A percentile compares a stretch with the other conserved stretches of the same genome.
phyloP scores from a whole-genome alignment of 2,888 invertebrate species.

The Leptopilina myrica region DNA sequence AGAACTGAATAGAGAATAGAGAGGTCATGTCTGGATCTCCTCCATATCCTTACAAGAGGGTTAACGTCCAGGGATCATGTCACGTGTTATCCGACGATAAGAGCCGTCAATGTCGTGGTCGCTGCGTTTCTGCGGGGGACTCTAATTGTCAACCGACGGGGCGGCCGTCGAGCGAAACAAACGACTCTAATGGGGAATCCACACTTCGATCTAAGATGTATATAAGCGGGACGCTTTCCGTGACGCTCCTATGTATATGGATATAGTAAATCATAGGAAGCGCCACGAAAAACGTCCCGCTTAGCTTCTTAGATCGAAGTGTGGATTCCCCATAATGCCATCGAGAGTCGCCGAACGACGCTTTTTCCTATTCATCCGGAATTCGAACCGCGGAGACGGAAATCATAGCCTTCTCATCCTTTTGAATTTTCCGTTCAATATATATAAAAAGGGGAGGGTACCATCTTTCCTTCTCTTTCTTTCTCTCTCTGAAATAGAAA shows the following conservation, averaged over 20 bases:
- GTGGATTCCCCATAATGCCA: no score
- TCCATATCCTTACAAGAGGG: constrained; percentile 29
- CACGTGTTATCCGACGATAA: constrained; percentile 18
- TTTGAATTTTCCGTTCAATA: constrained; percentile 43
- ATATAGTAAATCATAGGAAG: no score
- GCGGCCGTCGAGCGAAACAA: constrained; percentile 46
- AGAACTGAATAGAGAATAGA: constrained; percentile 22
- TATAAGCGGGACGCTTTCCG: no score
- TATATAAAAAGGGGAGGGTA: neutral
- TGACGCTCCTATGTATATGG: no score
- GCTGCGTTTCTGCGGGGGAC: constrained; percentile 39
- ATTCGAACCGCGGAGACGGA: constrained; percentile 42
- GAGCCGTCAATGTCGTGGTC: constrained; percentile 38
- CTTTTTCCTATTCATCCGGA: constrained; percentile 48
- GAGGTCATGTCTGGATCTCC: neutral
- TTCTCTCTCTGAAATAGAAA: constrained; percentile 62
- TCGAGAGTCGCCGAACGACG: constrained; percentile 39
- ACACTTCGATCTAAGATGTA: no score
- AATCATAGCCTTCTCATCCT: constrained; percentile 47
- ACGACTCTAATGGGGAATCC: constrained; percentile 48
- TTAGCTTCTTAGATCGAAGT: no score
- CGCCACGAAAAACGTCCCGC: no score
- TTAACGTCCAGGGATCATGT: constrained; percentile 30
- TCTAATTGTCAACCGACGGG: constrained; percentile 40
- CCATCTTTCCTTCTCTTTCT: neutral